A percentile compares a stretch with the other conserved stretches of the same genome.
Conservation (phyloP, 2,113 vertebrate genomes). For the Centropristis striata region DNA sequence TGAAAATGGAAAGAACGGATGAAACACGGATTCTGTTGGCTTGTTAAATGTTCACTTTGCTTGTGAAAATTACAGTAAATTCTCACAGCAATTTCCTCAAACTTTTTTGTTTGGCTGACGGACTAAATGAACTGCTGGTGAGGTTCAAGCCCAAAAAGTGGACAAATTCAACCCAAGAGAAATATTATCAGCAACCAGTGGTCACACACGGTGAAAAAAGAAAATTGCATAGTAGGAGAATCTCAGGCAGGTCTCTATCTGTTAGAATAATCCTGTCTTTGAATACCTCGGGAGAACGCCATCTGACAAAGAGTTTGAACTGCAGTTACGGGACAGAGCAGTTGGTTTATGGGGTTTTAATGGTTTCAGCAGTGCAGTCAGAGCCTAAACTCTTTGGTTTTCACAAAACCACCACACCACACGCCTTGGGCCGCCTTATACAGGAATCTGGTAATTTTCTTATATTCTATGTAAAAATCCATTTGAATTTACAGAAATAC, state of each 20-base stretch:
- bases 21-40: no score
- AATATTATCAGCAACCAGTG: slow-evolving; percentile 37
- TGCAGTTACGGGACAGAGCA: slow-evolving; percentile 17
- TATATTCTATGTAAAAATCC: slow-evolving; percentile 21
- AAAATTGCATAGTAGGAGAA: slow-evolving; percentile 79
- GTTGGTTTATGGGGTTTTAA: slow-evolving; percentile 1
- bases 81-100: slow-evolving; percentile 8
- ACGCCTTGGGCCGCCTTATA: background rate
- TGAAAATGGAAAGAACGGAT: no score
- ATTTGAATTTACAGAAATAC: slow-evolving; percentile 36
- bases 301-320: slow-evolving; percentile 19
- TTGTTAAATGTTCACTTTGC: background rate
- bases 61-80: slow-evolving; percentile 7
- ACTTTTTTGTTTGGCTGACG: slow-evolving; percentile 8
- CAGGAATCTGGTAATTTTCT: slow-evolving; percentile 4
- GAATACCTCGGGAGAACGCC: slow-evolving; percentile 29
- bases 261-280: slow-evolving; percentile 44
- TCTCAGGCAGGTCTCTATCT: slow-evolving; percentile 55
- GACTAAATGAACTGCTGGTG: slow-evolving; percentile 35
- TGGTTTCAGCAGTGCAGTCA: slow-evolving; percentile 14
- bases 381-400: slow-evolving; percentile 47
- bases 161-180: slow-evolving; percentile 39
- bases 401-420: slow-evolving; percentile 43
- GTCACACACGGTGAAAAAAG: slow-evolving; percentile 44
- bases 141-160: slow-evolving; percentile 28